Evolutionary conservation across 2,888 invertebrate species (phyloP).

Genomic region (Synergus gifuensis): DNA sequence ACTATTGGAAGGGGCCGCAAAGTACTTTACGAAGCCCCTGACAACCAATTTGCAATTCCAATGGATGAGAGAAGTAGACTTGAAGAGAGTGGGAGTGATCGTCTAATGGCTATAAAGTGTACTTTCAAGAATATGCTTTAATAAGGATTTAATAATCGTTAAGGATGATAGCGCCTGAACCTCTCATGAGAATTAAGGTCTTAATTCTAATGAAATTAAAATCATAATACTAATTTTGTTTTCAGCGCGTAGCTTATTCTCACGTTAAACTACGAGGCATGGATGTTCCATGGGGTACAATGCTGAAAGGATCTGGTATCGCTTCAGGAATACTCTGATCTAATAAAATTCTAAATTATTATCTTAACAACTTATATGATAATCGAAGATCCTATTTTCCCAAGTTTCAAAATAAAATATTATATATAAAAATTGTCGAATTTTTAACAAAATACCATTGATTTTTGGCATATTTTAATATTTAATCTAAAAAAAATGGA

Average conservation of each 20-base stretch:
- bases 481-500: background rate
- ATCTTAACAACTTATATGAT: background rate
- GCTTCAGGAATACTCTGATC: background rate
- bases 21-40: slow-evolving; percentile 30
- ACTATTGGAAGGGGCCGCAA: slow-evolving; percentile 18
- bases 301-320: background rate
- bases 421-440: too few relatives aligned
- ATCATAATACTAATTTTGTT: slow-evolving; percentile 23
- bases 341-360: background rate
- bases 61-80: slow-evolving; percentile 16
- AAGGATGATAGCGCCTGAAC: background rate
- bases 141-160: slow-evolving; percentile 50
- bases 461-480: background rate
- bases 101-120: slow-evolving; percentile 42
- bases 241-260: background rate
- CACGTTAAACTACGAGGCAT: background rate
- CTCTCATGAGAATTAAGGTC: background rate
- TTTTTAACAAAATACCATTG: too few relatives aligned
- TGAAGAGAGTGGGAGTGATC: slow-evolving; percentile 30
- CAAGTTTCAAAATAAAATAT: too few relatives aligned
- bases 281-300: background rate
- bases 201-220: slow-evolving; percentile 1
- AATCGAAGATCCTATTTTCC: background rate
- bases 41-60: slow-evolving; percentile 58
- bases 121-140: slow-evolving; percentile 42